These are phyloP conservation scores for Meghimatium bilineatum DNA, from an alignment of 2,888 invertebrate species.

Conservation along the genomic window DNA sequence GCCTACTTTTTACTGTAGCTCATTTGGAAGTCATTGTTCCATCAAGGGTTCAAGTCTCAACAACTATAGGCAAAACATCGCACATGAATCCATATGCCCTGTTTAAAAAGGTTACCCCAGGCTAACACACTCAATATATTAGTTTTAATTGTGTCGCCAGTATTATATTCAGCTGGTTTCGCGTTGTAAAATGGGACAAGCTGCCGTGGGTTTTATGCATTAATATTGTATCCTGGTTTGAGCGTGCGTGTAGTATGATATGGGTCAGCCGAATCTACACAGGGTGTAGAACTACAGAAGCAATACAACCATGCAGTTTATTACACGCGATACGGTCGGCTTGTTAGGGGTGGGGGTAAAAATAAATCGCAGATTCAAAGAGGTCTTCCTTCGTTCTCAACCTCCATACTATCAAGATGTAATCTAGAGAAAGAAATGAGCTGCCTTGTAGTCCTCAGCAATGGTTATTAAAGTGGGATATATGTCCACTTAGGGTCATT, in stretches of 20 bases:
- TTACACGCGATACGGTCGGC: background rate
- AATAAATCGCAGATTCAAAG: too few relatives aligned
- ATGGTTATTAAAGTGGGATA: too few relatives aligned
- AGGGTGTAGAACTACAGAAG: background rate
- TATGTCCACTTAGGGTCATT: too few relatives aligned
- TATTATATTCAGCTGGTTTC: conserved; percentile 3
- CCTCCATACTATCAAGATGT: too few relatives aligned
- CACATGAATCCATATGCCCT: background rate
- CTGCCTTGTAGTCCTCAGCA: too few relatives aligned
- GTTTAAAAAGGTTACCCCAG: conserved; percentile 1
- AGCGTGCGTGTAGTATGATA: background rate
- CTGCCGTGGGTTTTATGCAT: background rate
- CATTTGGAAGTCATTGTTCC: background rate
- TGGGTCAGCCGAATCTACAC: background rate
- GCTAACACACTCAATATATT: background rate
- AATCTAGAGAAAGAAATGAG: too few relatives aligned
- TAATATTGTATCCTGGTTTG: background rate
- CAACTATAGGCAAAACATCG: background rate
- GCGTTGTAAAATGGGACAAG: background rate
- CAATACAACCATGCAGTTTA: background rate
- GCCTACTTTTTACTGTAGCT: too few relatives aligned
- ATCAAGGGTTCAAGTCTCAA: background rate
- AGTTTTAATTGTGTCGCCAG: conserved; percentile 9
- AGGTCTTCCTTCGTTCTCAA: too few relatives aligned
- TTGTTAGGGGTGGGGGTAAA: too few relatives aligned